Evolutionary conservation across 2,888 invertebrate species (phyloP), one percentile per base, ranked within the genome.

Genomic region (Drosophila stalkeri): DNA sequence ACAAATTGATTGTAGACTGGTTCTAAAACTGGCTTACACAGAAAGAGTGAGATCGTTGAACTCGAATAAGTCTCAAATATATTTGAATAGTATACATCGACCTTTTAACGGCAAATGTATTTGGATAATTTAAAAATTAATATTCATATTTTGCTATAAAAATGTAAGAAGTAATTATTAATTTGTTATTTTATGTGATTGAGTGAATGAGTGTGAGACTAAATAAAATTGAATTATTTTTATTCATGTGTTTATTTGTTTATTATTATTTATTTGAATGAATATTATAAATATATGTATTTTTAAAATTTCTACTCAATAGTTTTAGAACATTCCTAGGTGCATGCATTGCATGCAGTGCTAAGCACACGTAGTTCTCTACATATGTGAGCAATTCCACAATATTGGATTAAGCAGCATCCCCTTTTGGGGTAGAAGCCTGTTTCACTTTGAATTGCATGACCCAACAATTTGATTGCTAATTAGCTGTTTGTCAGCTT

Each of bases 401-500:
- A 11, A 35, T 12, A 12, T 35, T 37, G 4, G 37, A 39, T 39
- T 39, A 12, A 37, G 37, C 16, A 8, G 5, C 8, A n/a, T 51
- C 31, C 18, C 6, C 18, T 18, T 51, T 3, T 5, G 46, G 8
- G 33, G 16, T 35, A 2, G 11, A 35, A 43, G 4, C 9, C 49
- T 31, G 27, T 3, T 51, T 3, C 6, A 31, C 52, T 52, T 51
- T 52, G 16, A 46, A 20, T 49, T 37, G 31, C 23, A 18, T 16
- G 41, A 47, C 16, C 33, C 37, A 44, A 33, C 60, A 33, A 54
- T 80, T 80, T 75, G 43, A 44, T 37, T 51, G 55, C 71, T 71
- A 86, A 83, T 86, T 83, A 62, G 60, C 51, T 59, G 49, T 31
- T 60, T 83, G 81, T 67, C 81, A 75, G 71, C 39, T 41, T 60